Conservation (phyloP, 2,113 vertebrate genomes). For the Alectura lathami region DNA sequence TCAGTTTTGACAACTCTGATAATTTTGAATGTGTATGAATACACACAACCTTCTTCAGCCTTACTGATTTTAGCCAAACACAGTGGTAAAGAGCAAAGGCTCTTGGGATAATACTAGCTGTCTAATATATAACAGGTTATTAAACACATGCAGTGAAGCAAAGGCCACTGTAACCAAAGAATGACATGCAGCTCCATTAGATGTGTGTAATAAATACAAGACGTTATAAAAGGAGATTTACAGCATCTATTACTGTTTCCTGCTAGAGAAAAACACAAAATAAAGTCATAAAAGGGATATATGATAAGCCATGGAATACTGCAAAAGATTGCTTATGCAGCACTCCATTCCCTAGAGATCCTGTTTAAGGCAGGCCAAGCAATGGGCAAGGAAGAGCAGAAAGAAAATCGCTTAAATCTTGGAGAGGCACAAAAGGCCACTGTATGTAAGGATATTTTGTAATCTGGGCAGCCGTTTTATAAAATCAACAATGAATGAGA, state of each 20-base stretch:
- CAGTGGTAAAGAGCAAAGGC: background rate
- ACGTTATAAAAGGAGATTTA: background rate
- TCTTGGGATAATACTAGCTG: background rate
- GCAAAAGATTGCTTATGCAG: background rate
- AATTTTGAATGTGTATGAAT: background rate
- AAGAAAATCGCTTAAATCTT: background rate
- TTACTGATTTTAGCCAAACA: background rate
- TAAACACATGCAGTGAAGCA: background rate
- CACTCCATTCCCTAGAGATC: background rate
- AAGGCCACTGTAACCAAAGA: background rate
- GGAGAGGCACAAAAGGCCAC: background rate
- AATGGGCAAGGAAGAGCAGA: background rate
- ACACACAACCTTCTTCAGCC: background rate
- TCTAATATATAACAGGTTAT: background rate
- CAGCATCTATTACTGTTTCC: constrained; percentile 25
- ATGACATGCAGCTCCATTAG: background rate
- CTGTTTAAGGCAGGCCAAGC: background rate
- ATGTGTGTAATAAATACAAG: background rate
- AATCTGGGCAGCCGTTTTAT: background rate
- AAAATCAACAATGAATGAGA: background rate
- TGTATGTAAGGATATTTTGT: background rate
- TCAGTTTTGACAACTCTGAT: too few species aligned
- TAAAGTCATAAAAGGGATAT: background rate
- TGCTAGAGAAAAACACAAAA: constrained; percentile 36
- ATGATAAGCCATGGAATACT: background rate